Conservation (phyloP, 2,888 invertebrate species). For the Agonopterix arenella region DNA sequence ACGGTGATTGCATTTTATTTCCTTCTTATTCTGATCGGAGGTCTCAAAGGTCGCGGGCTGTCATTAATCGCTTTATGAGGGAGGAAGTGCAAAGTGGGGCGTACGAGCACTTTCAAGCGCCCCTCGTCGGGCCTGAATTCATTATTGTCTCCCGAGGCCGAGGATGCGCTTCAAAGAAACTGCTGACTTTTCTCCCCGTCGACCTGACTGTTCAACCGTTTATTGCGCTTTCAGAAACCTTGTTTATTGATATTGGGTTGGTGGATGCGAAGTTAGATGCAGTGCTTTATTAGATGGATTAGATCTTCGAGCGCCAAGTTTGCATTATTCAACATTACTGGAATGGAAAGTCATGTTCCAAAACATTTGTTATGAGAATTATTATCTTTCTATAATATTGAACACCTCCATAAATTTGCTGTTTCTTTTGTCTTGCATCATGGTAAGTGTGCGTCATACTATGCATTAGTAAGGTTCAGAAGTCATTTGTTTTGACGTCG, state of each 20-base stretch:
- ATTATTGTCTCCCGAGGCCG: conserved; percentile 62
- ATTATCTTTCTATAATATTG: too few relatives aligned
- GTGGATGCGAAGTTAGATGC: conserved; percentile 9
- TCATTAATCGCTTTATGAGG: conserved; percentile 68
- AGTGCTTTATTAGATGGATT: conserved; percentile 1
- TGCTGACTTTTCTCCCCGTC: conserved; percentile 53
- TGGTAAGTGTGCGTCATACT: too few relatives aligned
- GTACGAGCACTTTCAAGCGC: conserved; percentile 41
- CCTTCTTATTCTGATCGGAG: conserved; percentile 51
- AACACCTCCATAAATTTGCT: too few relatives aligned
- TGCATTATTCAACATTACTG: not conserved
- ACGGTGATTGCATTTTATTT: conserved; percentile 52
- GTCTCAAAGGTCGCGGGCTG: conserved; percentile 51
- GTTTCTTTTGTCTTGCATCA: too few relatives aligned
- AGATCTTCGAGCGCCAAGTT: not conserved
- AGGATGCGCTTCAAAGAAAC: conserved; percentile 68
- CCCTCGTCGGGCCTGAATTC: conserved; percentile 56
- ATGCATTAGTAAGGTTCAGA: too few relatives aligned
- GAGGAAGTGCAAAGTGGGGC: conserved; percentile 64
- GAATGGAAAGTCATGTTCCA: too few relatives aligned
- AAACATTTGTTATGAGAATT: too few relatives aligned
- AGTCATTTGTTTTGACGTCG: too few relatives aligned
- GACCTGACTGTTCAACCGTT: conserved; percentile 45
- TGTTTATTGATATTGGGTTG: conserved; percentile 38
- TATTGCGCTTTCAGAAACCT: conserved; percentile 55